Evolutionary conservation across 2,113 vertebrate species (phyloP).

Genomic region (Petaurus breviceps): DNA sequence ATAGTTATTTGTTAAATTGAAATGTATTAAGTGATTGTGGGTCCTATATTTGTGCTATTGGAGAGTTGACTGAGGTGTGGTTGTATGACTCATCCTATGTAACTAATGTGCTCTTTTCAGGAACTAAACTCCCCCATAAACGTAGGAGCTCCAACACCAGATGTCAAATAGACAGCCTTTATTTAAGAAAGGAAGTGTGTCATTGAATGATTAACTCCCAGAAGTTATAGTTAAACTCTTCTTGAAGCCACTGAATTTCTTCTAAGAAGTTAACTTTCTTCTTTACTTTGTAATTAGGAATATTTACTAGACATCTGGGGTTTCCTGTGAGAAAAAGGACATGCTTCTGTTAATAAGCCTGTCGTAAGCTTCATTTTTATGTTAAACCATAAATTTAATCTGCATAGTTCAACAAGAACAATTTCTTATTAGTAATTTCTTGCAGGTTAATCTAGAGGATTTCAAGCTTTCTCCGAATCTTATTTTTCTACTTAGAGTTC

Average conservation of each 20-base stretch:
- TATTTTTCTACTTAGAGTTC: background rate
- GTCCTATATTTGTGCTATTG: background rate
- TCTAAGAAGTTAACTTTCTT: slow-evolving; percentile 15
- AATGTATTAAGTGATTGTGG: background rate
- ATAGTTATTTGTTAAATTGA: background rate
- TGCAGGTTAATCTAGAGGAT: background rate
- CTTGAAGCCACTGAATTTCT: slow-evolving; percentile 41
- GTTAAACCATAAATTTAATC: slow-evolving; percentile 9
- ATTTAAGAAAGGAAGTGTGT: slow-evolving; percentile 47
- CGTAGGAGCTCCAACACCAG: slow-evolving; percentile 51
- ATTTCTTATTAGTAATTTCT: slow-evolving; percentile 19
- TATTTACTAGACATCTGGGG: background rate
- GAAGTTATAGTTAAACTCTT: slow-evolving; percentile 26
- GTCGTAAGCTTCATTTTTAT: background rate
- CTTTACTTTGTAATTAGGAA: background rate
- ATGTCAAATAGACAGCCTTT: slow-evolving; percentile 56
- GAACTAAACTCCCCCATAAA: slow-evolving; percentile 59
- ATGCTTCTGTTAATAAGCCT: background rate
- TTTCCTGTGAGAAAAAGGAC: background rate
- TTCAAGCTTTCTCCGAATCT: background rate
- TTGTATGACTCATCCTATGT: slow-evolving; percentile 59
- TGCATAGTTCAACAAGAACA: background rate
- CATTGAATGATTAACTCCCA: slow-evolving; percentile 42
- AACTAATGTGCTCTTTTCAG: background rate
- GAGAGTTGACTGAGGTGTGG: background rate